Conservation (phyloP, 2,113 vertebrate species). For the Ailuropoda melanoleuca region DNA sequence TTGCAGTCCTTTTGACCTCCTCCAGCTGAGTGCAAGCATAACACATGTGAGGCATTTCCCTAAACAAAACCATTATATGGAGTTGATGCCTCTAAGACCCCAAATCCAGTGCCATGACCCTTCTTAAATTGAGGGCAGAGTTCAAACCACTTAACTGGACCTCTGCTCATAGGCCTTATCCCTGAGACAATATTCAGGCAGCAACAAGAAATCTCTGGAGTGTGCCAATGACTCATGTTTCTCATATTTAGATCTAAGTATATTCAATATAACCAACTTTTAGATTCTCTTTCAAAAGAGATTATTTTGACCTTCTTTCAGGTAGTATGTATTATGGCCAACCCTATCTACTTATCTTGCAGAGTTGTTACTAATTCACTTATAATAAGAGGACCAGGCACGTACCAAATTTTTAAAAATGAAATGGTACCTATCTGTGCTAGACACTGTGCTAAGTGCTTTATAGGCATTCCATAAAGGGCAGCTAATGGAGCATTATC, state of each 20-base stretch:
- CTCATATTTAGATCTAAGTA: neutral
- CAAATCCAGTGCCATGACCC: neutral
- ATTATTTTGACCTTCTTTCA: neutral
- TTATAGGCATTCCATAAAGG: neutral
- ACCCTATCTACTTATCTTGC: neutral
- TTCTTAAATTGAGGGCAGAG: neutral
- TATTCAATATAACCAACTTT: neutral
- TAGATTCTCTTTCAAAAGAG: constrained; percentile 11
- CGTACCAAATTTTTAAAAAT: neutral
- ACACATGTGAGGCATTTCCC: neutral
- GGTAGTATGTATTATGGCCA: neutral
- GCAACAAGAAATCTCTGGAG: neutral
- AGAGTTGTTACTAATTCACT: neutral
- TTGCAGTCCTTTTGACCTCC: neutral
- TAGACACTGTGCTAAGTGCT: neutral
- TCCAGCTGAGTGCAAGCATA: neutral
- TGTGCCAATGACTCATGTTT: neutral
- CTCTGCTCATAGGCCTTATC: neutral
- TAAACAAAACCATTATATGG: neutral
- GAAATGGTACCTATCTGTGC: neutral
- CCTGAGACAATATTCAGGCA: neutral
- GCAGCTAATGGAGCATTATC: neutral
- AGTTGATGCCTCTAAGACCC: neutral
- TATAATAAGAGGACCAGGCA: neutral
- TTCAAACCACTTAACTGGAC: neutral